Evolutionary conservation across 2,113 vertebrate species (phyloP).

Genomic region (Osmerus eperlanus): DNA sequence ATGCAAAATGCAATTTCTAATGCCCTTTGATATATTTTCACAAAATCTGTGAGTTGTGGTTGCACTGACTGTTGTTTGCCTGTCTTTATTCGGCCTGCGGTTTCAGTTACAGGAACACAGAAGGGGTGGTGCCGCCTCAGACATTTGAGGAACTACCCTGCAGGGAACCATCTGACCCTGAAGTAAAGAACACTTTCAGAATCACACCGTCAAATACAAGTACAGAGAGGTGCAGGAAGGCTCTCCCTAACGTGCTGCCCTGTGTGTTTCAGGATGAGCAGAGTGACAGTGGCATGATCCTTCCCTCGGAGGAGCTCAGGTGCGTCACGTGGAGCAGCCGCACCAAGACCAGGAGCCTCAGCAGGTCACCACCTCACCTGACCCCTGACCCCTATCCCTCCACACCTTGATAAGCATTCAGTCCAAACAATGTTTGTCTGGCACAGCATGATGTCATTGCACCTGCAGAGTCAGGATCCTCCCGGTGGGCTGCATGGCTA

Average conservation of each 20-base stretch:
- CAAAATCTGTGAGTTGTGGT: no score
- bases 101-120: slow-evolving; percentile 44
- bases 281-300: slow-evolving; percentile 79
- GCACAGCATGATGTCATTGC: no score
- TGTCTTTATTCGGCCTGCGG: background rate
- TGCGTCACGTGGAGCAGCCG: slow-evolving; percentile 71
- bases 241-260: background rate
- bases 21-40: no score
- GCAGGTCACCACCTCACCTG: slow-evolving; percentile 58
- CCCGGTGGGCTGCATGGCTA: no score
- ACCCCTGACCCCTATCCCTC: background rate
- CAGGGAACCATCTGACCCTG: slow-evolving; percentile 32
- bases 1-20: no score
- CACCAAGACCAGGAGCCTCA: slow-evolving; percentile 59
- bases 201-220: background rate
- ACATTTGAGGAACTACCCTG: slow-evolving; percentile 45
- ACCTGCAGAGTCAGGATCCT: no score
- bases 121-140: background rate
- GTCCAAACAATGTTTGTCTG: no score
- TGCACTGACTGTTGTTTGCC: background rate
- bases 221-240: no score
- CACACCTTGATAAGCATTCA: no score
- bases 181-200: slow-evolving; percentile 51
- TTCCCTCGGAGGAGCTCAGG: slow-evolving; percentile 80
- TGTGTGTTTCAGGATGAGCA: slow-evolving; percentile 75